Percentiles rank a stretch among this genome's conserved stretches.
Conservation (phyloP, 2,888 invertebrate genomes). For the Actias luna region DNA sequence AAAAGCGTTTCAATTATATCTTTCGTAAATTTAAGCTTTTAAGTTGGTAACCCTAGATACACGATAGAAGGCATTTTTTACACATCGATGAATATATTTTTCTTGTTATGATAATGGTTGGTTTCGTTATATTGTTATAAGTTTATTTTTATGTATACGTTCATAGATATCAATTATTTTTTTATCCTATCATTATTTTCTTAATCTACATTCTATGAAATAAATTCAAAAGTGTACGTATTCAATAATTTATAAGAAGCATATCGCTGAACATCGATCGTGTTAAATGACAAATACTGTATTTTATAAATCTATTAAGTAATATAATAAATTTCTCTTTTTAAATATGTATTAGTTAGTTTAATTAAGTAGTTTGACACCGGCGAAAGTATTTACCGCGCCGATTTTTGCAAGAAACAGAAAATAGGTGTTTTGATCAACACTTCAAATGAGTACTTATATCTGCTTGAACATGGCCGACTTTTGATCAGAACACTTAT, state of each 20-base stretch:
- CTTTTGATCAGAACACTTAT: too few relatives aligned
- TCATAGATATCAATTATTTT: background rate
- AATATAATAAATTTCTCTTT: too few relatives aligned
- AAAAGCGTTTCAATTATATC: too few relatives aligned
- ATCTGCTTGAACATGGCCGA: too few relatives aligned
- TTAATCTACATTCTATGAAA: background rate
- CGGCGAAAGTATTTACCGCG: background rate
- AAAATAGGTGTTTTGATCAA: too few relatives aligned
- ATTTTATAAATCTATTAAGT: too few relatives aligned
- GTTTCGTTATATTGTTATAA: background rate
- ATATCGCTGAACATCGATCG: background rate
- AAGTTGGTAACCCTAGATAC: background rate
- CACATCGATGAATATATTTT: background rate
- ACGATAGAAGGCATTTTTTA: background rate
- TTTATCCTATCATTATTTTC: background rate
- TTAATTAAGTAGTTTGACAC: background rate
- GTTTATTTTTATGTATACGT: background rate
- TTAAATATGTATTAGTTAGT: too few relatives aligned
- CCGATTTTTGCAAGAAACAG: too few relatives aligned
- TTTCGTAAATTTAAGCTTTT: background rate
- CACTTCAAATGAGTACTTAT: too few relatives aligned
- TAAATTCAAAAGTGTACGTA: background rate
- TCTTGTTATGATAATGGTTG: background rate
- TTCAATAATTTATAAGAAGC: too few relatives aligned
- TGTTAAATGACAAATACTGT: background rate